Evolutionary conservation across 2,888 invertebrate species (phyloP), one percentile per base, ranked within the genome.

Genomic region (Lithophane semibrunnea): DNA sequence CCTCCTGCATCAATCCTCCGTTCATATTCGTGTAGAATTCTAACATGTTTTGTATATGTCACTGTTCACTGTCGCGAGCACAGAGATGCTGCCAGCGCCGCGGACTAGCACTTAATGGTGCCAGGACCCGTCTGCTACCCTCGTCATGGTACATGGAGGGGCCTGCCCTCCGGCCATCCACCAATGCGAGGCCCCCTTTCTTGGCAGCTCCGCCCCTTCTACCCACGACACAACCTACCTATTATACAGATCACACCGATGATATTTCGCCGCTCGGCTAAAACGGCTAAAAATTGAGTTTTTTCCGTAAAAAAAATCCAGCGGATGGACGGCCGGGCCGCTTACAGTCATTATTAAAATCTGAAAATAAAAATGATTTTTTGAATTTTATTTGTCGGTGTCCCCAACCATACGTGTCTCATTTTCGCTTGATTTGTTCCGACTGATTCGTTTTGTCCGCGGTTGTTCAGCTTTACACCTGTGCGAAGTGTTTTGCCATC

Each of bases 21-120:
- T 97, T 97, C 86, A 97, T 95, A 91, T 97, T 97, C 77, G 97
- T 97, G 92, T 98, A 98, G 94, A 98, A 98, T 93, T 98, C 98
- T 96, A 98, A 97, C 98, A 98, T 98, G 92, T 94, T 90, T 91
- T 89, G 92, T 92, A 83, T 76, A 92, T 90, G 82, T 84, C 91
- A 90, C 90, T 86, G 84, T 66, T 67, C 88, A 88, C 90, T 88
- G 83, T 72, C 87, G 88, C 85, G 89, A 88, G 90, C 88, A 88
- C 89, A 90, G 81, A 88, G 90, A 92, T 88, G 89, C 89, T 91
- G 83, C 76, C 90, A 77, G 85, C 84, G 86, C 93, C 92, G 87
- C 90, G 88, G 90, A 84, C 92, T 82, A 88, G 80, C 88, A 88
- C 88, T 93, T 93, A 94, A 91, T 96, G 94, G 89, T 89, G 89